Evolutionary conservation across 1,140 invertebrate genomes (phyloP), one percentile per base, ranked within the genome.

Genomic region (Drosophila murphyi): DNA sequence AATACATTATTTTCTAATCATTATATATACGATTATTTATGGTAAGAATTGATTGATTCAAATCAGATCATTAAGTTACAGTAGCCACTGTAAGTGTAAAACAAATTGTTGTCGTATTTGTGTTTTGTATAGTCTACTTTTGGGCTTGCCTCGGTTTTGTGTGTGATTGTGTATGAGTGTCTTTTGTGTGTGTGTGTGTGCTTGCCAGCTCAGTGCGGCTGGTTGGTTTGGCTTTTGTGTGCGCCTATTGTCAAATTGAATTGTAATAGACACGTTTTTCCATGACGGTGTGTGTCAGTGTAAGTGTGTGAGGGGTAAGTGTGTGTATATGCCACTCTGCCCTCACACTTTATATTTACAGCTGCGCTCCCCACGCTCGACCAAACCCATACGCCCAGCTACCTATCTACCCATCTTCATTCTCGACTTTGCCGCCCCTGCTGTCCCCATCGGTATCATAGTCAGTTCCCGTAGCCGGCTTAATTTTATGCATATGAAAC

Each of bases 231-330:
- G 85, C 85, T 85, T 83, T 85, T 88, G 85, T 83, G 85, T 85
- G 85, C 85, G 78, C 85, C 86, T 88, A 88, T 88, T 88, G 85
- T 88, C 85, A 88, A 88, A 88, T 88, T 88, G 85, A 88, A 88
- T 88, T 88, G 85, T 88, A 88, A 88, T 88, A 88, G 85, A 88
- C 85, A 88, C 85, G 85, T 88, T 88, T 89, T 80, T 78, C 67
- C 85, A 71, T 43, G 20, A 12, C 55, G 50, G 31, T 50, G 47
- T 59, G 34, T 55, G 45, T 78, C 12, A 43, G 45, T 70, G 20
- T 72, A 29, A 20, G 28, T 50, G 45, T 70, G 20, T 72, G 32
- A 20, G 20, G 20, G 20, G 20, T 20, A 20, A 20, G 20, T 61
- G 45, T 56, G 43, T 61, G 43, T 72, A 37, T 63, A 10, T 50